phyloP scores from a whole-genome alignment of 2,797 vertebrate species.

The Potorous gilbertii region DNA sequence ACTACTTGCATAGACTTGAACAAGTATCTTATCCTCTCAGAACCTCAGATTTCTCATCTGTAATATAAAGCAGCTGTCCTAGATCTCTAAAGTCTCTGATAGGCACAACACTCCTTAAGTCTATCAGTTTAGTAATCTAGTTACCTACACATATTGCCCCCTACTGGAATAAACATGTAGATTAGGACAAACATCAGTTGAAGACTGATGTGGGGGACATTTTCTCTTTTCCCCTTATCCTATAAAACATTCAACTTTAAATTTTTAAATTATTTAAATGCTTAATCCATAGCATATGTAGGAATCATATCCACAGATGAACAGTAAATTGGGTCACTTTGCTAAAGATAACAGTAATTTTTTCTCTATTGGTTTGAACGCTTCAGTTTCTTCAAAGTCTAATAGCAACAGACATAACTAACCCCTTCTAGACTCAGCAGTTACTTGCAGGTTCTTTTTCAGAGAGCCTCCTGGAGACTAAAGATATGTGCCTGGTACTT shows the following conservation, averaged over 20 bases:
- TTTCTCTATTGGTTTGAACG: constrained; percentile 13
- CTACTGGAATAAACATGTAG: neutral
- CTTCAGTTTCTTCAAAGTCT: constrained; percentile 37
- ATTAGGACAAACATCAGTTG: neutral
- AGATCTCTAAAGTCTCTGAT: neutral
- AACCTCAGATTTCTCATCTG: neutral
- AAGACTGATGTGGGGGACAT: neutral
- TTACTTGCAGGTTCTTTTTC: constrained; percentile 54
- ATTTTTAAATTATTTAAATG: neutral
- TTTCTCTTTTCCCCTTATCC: constrained; percentile 17
- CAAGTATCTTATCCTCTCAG: neutral
- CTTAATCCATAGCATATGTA: neutral
- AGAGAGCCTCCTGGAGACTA: constrained; percentile 22
- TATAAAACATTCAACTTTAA: constrained; percentile 26
- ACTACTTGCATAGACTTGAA: neutral
- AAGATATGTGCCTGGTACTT: constrained; percentile 6
- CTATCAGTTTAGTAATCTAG: neutral
- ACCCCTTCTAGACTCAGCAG: constrained; percentile 54
- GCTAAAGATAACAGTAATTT: constrained; percentile 49
- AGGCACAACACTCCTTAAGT: neutral
- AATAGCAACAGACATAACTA: constrained; percentile 45
- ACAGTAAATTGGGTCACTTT: constrained; percentile 42
- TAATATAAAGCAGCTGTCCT: neutral
- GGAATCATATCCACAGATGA: constrained; percentile 29
- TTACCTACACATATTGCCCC: neutral